phyloP scores from a whole-genome alignment of 2,888 invertebrate genomes.

The Cantharis rustica region DNA sequence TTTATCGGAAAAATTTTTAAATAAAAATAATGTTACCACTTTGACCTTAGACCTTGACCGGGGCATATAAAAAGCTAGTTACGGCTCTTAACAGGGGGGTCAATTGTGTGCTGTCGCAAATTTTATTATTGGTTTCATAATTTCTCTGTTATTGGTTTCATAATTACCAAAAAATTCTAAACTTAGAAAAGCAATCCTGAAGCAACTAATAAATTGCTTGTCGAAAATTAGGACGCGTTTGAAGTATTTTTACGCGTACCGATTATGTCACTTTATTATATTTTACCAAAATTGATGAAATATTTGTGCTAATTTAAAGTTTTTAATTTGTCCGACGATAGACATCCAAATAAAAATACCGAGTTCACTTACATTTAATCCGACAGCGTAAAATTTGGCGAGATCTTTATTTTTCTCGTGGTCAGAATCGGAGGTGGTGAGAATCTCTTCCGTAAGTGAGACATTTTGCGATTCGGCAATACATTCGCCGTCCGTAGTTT shows the following conservation, averaged over 20 bases:
- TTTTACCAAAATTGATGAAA: neutral
- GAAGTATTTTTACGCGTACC: conserved; percentile 1
- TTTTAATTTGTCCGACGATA: neutral
- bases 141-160: neutral
- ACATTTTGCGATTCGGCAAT: conserved; percentile 46
- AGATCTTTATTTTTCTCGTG: conserved; percentile 70
- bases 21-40: too few relatives aligned
- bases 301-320: neutral
- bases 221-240: neutral
- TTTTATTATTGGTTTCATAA: neutral
- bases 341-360: neutral
- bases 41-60: too few relatives aligned
- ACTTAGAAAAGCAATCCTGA: neutral
- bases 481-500: neutral
- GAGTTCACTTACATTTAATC: neutral
- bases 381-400: conserved; percentile 61
- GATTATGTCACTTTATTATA: neutral
- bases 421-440: conserved; percentile 52
- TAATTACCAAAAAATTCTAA: neutral
- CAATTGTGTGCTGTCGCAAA: neutral
- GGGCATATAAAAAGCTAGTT: too few relatives aligned
- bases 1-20: neutral
- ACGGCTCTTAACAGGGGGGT: neutral
- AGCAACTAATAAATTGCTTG: neutral
- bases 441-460: conserved; percentile 35